Conservation (phyloP, 2,888 invertebrate species). For the Sisyra terminalis region DNA sequence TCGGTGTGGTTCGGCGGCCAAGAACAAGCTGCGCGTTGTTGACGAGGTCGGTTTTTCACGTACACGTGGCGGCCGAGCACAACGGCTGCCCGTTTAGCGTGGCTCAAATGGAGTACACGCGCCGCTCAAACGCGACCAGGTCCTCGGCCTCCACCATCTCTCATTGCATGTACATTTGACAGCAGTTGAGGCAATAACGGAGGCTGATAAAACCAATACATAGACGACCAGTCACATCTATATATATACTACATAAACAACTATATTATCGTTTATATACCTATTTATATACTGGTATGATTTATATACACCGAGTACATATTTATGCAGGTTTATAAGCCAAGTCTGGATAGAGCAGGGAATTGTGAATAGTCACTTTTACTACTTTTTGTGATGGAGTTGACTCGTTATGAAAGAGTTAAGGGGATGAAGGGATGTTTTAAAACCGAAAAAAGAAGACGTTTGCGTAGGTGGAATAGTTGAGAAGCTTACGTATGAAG, state of each 20-base stretch:
- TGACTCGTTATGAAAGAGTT: too few species aligned
- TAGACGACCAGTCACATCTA: not conserved
- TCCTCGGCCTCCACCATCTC: slow-evolving; percentile 7
- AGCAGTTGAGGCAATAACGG: not conserved
- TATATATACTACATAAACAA: not conserved
- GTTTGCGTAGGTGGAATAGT: too few species aligned
- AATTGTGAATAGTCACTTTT: too few species aligned
- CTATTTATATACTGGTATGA: not conserved
- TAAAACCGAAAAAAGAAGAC: too few species aligned
- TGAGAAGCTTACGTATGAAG: too few species aligned
- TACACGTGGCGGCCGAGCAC: slow-evolving; percentile 13
- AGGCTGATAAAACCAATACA: not conserved
- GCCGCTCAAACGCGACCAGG: slow-evolving; percentile 2
- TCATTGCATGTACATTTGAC: slow-evolving; percentile 5
- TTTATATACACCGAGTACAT: not conserved
- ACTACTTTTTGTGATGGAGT: too few species aligned
- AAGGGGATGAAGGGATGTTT: too few species aligned
- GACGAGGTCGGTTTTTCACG: slow-evolving; percentile 43
- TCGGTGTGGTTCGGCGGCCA: not conserved
- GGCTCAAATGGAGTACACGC: slow-evolving; percentile 1
- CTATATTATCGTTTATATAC: not conserved
- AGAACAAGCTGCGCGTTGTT: slow-evolving; percentile 36
- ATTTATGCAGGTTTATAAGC: too few species aligned
- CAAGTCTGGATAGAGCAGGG: too few species aligned
- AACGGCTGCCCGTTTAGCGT: slow-evolving; percentile 2